Percentiles rank a stretch among this genome's conserved stretches.
Conservation (phyloP, 2,113 vertebrate species). For the Macroglossus sobrinus region DNA sequence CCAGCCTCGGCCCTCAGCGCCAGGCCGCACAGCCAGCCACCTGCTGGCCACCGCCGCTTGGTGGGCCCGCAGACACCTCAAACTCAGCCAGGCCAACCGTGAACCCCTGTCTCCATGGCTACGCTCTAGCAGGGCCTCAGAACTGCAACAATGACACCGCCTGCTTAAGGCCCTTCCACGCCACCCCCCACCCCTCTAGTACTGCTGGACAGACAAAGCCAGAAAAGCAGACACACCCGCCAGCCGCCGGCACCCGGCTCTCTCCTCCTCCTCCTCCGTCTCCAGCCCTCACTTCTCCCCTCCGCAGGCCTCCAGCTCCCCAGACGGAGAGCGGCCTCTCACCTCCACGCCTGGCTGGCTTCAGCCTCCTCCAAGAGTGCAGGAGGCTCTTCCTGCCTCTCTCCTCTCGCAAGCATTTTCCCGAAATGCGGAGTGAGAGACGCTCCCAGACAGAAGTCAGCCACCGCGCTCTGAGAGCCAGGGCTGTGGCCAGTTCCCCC, state of each 20-base stretch:
- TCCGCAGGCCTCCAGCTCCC: not conserved
- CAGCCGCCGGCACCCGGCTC: fast-evolving
- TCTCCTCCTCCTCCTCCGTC: too few relatives aligned
- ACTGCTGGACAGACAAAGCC: not conserved
- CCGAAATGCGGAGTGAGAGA: not conserved
- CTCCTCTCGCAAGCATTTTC: not conserved
- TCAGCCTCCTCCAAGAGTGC: fast-evolving
- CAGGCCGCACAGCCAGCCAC: fast-evolving
- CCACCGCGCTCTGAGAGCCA: fast-evolving
- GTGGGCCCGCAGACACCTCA: not conserved
- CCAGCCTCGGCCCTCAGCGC: not conserved
- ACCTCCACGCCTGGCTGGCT: not conserved
- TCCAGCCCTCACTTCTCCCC: too few relatives aligned
- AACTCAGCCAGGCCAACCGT: not conserved
- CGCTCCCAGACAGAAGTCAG: too few relatives aligned
- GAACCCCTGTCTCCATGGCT: not conserved
- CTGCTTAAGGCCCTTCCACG: not conserved
- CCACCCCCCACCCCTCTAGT: too few relatives aligned
- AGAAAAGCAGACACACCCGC: not conserved
- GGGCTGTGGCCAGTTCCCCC: not conserved
- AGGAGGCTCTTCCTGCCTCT: not conserved
- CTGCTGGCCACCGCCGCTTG: not conserved
- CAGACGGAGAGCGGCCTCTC: fast-evolving
- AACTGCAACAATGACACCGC: too few relatives aligned
- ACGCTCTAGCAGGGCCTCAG: not conserved